Evolutionary conservation across 2,797 vertebrate species (phyloP).

Genomic region (Bucorvus abyssinicus): DNA sequence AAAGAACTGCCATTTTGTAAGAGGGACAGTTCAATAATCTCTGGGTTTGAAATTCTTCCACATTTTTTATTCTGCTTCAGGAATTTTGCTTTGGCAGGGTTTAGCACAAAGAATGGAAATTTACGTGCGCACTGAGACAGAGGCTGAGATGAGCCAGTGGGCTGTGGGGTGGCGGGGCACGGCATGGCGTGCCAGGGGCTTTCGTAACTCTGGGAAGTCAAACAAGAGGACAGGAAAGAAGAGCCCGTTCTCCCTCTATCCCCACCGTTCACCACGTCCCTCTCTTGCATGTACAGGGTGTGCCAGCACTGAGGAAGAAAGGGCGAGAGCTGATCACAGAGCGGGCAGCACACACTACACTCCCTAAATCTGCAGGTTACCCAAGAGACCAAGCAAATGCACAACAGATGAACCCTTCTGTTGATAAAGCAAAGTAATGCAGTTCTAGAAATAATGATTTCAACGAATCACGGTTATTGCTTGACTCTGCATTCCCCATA

Average conservation of each 20-base stretch:
- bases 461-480: neutral
- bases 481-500: neutral
- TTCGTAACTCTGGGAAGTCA: neutral
- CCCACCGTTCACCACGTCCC: neutral
- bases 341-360: neutral
- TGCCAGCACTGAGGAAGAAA: neutral
- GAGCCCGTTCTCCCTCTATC: neutral
- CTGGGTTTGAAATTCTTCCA: conserved; percentile 33
- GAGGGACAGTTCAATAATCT: conserved; percentile 26
- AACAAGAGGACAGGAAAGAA: conserved; percentile 23
- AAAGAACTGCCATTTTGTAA: conserved; percentile 19
- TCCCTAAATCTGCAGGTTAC: neutral
- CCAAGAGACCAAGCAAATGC: neutral
- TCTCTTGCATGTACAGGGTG: accelerated
- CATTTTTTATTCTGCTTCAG: conserved; percentile 25
- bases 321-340: accelerated
- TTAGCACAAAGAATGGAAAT: neutral
- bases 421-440: neutral
- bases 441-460: neutral
- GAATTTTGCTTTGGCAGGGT: conserved; percentile 32
- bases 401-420: neutral
- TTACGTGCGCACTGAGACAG: accelerated
- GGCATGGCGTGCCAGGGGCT: neutral
- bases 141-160: neutral
- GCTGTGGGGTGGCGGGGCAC: neutral